Conservation (phyloP, 2,888 invertebrate species). For the Miltochrista miniata region DNA sequence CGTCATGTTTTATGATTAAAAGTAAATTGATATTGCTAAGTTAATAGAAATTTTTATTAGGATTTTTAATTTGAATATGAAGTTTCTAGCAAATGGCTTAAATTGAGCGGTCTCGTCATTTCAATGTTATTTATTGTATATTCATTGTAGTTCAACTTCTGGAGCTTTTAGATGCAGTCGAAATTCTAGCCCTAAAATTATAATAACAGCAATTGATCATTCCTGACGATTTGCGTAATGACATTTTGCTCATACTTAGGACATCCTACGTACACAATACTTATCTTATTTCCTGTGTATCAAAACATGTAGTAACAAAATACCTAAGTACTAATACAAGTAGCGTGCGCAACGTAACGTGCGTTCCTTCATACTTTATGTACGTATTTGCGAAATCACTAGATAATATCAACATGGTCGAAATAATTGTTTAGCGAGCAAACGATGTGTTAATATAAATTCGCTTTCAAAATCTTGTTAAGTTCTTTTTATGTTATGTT, state of each 20-base stretch:
- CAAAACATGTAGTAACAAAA: constrained; percentile 21
- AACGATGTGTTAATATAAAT: background rate
- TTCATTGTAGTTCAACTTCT: too few relatives aligned
- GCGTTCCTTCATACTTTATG: constrained; percentile 32
- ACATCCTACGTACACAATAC: background rate
- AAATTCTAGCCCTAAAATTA: too few relatives aligned
- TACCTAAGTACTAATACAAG: constrained; percentile 15
- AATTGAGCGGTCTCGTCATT: too few relatives aligned
- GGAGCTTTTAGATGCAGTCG: too few relatives aligned
- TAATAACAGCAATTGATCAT: too few relatives aligned
- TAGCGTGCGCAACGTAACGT: constrained; percentile 31
- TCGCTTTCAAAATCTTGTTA: too few relatives aligned
- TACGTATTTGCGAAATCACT: constrained; percentile 18
- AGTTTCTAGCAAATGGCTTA: too few relatives aligned
- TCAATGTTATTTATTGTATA: too few relatives aligned
- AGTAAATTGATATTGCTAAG: constrained; percentile 1
- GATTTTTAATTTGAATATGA: background rate
- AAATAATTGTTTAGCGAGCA: constrained; percentile 13
- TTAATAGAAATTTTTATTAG: background rate
- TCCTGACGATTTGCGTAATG: too few relatives aligned
- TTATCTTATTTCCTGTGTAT: constrained; percentile 25
- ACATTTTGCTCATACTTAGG: background rate
- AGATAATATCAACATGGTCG: constrained; percentile 23
- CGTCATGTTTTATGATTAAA: constrained; percentile 1
- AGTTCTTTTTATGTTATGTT: too few relatives aligned